phyloP scores from a whole-genome alignment of 2,113 vertebrate genomes.

The Sinosuthora webbiana region DNA sequence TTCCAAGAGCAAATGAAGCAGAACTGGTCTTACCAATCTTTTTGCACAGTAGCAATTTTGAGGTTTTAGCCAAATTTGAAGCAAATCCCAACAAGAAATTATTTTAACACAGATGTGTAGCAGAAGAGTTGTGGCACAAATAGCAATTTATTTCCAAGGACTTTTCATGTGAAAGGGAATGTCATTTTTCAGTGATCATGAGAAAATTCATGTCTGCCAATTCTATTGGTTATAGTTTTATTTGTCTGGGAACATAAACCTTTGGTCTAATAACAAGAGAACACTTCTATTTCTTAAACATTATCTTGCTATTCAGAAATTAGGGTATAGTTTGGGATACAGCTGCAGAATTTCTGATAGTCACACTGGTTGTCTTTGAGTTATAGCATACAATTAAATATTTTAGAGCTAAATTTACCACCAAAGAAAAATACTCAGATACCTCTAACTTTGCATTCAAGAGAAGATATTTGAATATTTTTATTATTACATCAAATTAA shows the following conservation, averaged over 20 bases:
- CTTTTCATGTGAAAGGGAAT: not conserved
- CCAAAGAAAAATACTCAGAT: not conserved
- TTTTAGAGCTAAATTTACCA: not conserved
- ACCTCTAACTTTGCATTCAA: not conserved
- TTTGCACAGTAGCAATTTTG: not conserved
- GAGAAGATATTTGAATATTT: not conserved
- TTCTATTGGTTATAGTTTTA: not conserved
- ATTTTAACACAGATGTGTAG: not conserved
- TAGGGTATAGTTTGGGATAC: not conserved
- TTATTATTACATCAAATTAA: not conserved
- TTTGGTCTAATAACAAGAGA: not conserved
- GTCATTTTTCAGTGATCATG: not conserved
- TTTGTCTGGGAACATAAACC: not conserved
- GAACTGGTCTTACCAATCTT: not conserved
- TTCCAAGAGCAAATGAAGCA: slow-evolving; percentile 25
- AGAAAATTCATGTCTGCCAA: not conserved
- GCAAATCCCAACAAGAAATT: not conserved
- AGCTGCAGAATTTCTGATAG: not conserved
- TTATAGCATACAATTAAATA: not conserved
- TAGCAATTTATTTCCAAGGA: not conserved
- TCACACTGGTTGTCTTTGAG: not conserved
- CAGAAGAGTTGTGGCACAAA: not conserved
- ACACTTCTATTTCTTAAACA: not conserved
- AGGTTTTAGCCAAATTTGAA: slow-evolving; percentile 11
- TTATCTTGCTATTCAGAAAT: not conserved